Conservation (phyloP, 2,888 invertebrate species). For the Caenorhabditis sp. region DNA sequence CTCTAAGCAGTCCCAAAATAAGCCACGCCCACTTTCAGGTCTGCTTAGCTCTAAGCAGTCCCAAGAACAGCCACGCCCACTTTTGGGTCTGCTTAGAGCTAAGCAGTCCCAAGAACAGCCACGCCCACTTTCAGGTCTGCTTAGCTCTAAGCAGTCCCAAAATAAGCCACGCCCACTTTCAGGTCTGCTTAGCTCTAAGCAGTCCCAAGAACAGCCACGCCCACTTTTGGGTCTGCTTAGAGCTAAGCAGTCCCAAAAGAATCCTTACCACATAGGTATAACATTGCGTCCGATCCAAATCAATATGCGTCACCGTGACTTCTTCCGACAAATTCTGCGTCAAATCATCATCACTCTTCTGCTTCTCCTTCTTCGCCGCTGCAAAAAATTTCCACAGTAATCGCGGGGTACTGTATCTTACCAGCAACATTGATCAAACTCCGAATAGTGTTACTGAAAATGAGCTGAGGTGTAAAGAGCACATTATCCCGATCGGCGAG, state of each 20-base stretch:
- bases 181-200: neutral
- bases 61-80: no score
- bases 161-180: no score
- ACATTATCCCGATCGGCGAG: neutral
- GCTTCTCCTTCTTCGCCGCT: neutral
- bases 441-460: neutral
- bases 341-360: neutral
- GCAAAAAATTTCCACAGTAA: no score
- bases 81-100: no score
- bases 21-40: no score
- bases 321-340: neutral
- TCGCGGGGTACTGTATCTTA: neutral
- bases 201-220: no score
- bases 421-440: neutral
- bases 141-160: no score
- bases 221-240: neutral
- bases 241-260: no score
- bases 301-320: neutral
- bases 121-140: no score
- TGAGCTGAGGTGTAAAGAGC: neutral
- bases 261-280: neutral
- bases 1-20: no score
- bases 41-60: no score
- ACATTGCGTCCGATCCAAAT: neutral
- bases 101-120: no score